Percentiles rank a stretch among this genome's conserved stretches.
These are phyloP conservation scores for Andrena cerasifolii DNA, from an alignment of 1,140 invertebrate species.

Conservation along the genomic window DNA sequence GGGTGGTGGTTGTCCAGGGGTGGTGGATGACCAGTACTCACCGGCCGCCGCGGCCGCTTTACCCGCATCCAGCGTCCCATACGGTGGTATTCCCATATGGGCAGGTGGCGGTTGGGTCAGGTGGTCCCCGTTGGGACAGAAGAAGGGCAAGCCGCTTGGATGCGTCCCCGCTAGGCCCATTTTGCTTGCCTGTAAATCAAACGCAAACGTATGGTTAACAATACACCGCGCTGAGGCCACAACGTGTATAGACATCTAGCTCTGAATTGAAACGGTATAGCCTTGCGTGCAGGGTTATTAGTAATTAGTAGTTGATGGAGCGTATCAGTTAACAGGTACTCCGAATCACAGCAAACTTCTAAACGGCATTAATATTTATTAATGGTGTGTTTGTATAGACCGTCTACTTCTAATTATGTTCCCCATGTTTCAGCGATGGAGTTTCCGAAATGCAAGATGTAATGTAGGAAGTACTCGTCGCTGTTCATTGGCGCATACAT, in stretches of 20 bases:
- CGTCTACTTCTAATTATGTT: constrained; percentile 1
- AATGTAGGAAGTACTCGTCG: not conserved
- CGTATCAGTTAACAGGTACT: constrained; percentile 37
- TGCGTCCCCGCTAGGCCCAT: constrained; percentile 90
- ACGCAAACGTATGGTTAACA: constrained; percentile 71
- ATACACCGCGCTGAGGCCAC: not conserved
- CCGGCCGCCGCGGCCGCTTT: constrained; percentile 83
- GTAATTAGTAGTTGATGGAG: constrained; percentile 43
- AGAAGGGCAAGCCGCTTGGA: constrained; percentile 90
- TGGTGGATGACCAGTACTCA: constrained; percentile 80
- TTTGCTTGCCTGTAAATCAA: constrained; percentile 93
- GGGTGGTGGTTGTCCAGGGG: constrained; percentile 22
- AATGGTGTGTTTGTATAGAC: not conserved
- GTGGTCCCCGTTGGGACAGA: constrained; percentile 93
- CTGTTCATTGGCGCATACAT: too few species aligned
- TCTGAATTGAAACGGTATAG: not conserved
- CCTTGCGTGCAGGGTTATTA: constrained; percentile 21
- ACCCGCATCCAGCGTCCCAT: constrained; percentile 91
- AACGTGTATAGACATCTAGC: not conserved
- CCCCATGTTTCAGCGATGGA: not conserved
- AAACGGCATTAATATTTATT: constrained; percentile 31
- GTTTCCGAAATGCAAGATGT: too few species aligned
- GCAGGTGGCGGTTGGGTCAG: constrained; percentile 96
- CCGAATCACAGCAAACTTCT: constrained; percentile 7
- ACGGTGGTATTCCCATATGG: constrained; percentile 98